Conservation (phyloP, 2,888 invertebrate species). For the Theretra japonica region DNA sequence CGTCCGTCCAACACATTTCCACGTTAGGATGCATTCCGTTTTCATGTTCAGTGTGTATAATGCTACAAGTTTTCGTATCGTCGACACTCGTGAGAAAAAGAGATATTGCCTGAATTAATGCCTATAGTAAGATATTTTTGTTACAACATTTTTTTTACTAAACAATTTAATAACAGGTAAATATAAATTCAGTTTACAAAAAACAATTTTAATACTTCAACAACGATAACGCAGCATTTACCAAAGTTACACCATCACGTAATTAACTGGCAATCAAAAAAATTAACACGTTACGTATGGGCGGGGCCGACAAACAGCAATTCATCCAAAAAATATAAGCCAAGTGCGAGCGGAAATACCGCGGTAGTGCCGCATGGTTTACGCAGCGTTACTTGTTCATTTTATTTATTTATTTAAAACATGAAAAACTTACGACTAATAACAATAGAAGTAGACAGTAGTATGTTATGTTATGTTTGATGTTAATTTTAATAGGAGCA, state of each 20-base stretch:
- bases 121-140: too few species aligned
- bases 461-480: too few species aligned
- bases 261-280: slow-evolving; percentile 13
- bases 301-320: neutral
- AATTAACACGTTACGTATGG: neutral
- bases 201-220: neutral
- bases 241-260: neutral
- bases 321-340: neutral
- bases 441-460: too few species aligned
- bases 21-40: neutral
- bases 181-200: too few species aligned
- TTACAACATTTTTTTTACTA: too few species aligned
- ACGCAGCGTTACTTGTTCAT: neutral
- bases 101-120: too few species aligned
- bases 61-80: neutral
- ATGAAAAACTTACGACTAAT: too few species aligned
- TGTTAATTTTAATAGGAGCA: too few species aligned
- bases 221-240: neutral
- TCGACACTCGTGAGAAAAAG: too few species aligned
- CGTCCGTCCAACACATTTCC: slow-evolving; percentile 28
- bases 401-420: too few species aligned
- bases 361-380: neutral
- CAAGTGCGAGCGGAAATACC: neutral
- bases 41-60: neutral
- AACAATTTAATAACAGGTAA: too few species aligned